Base-by-base conservation (phyloP, 2,797 vertebrate genomes). In the Pteropus rufus region DNA sequence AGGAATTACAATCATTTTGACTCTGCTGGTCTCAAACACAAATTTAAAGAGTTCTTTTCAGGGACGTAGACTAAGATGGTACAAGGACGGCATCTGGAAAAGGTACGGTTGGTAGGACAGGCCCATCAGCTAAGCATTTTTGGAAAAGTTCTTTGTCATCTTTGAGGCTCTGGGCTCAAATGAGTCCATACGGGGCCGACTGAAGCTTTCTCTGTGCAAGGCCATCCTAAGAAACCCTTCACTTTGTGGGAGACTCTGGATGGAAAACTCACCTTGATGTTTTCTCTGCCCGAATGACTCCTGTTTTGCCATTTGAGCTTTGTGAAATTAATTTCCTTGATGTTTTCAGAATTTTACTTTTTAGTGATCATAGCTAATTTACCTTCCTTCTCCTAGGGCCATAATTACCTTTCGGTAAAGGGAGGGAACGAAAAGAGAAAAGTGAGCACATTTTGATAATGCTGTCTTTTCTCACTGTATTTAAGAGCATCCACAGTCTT, bases 321-420 rank as follows among this genome's bases (percentile, higher is more conserved):
- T 93, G 67, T 93, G 52, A 91, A 81, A 83, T 82, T 24, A 62
- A 58, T 54, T 90, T 52, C 70, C 52, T 72, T 36, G 24, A 85
- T 80, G 49, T 93, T 93, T 67, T 89, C 60, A 91, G 81, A 92
- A 93, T 54, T 72, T 49, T 91, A 69, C 41, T 95, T 96, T 94
- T 90, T 49, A 93, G 46, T 70, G 49, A 73, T 94, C 26, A 54
- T 5, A 86, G 69, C 34, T 76, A 83, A 46, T 81, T 93, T 89
- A 67, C 39, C 46, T 70, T 36, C 44, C 18, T 69, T 94, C 58
- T 95, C 54, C 26, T 34, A 54, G 36, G 46, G 29, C 36, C 44
- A 73, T 69, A 76, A 44, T 29, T 80, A 91, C 2, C 34, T 58
- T 82, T 69, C 83, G 67, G 49, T n/a, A 83, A n/a, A 49, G 5